Base-by-base conservation (phyloP, 2,113 vertebrate genomes). In the Clarias batrachus region DNA sequence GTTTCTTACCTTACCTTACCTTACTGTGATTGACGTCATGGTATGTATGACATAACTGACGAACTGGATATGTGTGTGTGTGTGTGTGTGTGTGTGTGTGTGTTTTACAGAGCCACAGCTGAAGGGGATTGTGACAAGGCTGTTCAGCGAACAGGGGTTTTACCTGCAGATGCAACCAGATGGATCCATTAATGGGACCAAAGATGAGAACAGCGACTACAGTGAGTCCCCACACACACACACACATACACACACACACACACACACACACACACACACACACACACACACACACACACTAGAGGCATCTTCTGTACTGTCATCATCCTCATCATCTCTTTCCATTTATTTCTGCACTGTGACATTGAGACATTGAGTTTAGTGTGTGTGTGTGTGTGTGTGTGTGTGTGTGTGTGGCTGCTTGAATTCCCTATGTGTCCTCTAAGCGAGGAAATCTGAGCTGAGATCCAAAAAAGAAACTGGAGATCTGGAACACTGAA, bases 201-300 rank as follows among this genome's bases (percentile, higher is more conserved):
- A 98, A 95, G 98, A 99, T 68, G 98, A 99, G 94, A 98, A 99
- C 96, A 99, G 98, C 0, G 97, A 99, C 95, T 95, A 98, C 96
- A 99, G 98, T 99, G 88, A 95, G 94, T 92, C 33, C 25, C 71
- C 52, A 66, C 82, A 65, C 52, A 66, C 82, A 65, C 52, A 66
- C 82, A 65, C 52, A 66, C 82, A 65, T 81, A 71, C 59, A 88
- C 52, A 66, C 82, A 65, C 52, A 66, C 82, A 65, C 52, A 66
- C 82, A 65, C 33, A 37, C 33, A 37, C 33, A 37, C 33, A 37
- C 52, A 68, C 80, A 66, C 71, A 81, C 78, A 87, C 68, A 85
- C 48, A 66, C 84, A 68, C 27, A 78, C 52, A 68, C 80, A 66
- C 78, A 81, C 81, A 87, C 62, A 85, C 48, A 66, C 84, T 59